Conservation (phyloP, 1,140 invertebrate genomes). For the Carcinoscorpius rotundicauda region DNA sequence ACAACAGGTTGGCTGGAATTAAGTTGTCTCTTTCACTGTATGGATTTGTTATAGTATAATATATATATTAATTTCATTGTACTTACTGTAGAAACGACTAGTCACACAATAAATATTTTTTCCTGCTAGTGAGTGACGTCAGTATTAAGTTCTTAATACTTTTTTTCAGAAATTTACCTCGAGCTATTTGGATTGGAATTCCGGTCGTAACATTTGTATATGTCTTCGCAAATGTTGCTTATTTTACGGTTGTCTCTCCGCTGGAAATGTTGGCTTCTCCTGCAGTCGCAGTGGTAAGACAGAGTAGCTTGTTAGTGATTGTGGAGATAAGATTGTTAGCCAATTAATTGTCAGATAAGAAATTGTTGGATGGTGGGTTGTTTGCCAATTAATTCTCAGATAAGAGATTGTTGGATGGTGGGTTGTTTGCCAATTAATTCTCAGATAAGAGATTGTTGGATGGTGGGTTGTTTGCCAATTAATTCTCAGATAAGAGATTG, state of each 20-base stretch:
- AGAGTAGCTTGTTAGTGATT: neutral
- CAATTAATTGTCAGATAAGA: too few relatives aligned
- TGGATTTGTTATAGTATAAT: neutral
- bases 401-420: too few relatives aligned
- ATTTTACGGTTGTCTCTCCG: constrained; percentile 72
- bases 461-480: too few relatives aligned
- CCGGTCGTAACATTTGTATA: constrained; percentile 75
- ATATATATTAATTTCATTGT: neutral
- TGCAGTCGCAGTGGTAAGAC: constrained; percentile 69
- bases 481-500: too few relatives aligned
- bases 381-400: too few relatives aligned
- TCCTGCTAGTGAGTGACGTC: neutral
- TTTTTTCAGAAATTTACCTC: constrained; percentile 57
- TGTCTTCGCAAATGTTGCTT: constrained; percentile 77
- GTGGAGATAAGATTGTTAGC: neutral
- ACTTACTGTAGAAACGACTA: neutral
- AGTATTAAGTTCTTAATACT: neutral
- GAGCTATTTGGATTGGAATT: constrained; percentile 76
- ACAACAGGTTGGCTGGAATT: too few relatives aligned
- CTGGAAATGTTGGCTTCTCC: constrained; percentile 59
- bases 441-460: too few relatives aligned
- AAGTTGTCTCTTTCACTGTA: neutral
- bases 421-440: too few relatives aligned
- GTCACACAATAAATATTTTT: neutral
- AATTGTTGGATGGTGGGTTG: too few relatives aligned